Base-by-base conservation (phyloP, 2,113 vertebrate species). In the Furnarius figulus region DNA sequence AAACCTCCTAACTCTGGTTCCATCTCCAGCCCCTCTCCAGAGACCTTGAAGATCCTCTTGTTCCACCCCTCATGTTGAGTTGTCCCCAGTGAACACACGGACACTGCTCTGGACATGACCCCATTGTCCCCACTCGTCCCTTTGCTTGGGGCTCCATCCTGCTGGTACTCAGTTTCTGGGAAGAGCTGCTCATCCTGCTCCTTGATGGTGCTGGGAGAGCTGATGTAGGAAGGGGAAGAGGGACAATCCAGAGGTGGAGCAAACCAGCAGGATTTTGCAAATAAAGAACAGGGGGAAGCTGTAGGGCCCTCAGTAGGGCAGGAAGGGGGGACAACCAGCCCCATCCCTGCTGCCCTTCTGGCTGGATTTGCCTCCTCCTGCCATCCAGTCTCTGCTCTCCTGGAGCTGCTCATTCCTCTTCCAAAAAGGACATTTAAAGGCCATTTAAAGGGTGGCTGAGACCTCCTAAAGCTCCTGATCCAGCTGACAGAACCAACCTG, bases 341-440 rank as follows among this genome's bases (percentile, higher is more conserved):
- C 30, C 4, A 0, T 40, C 68, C 44, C 73, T 30, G 47, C 74
- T 0, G 1, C 79, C 67, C 79, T 89, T 75, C 37, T 6, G 3
- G 33, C 46, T 30, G 76, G 1, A 1, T 42, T 68, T 37, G 71
- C 59, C n/a, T 56, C 33, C 72, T 37, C 0, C 66, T 12, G 25
- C 40, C 5, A 0, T 8, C 50, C 12, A 9, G 52, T 46, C 84
- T 76, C 63, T 27, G 70, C 58, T 47, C 33, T 56, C 0, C 0
- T 0, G 0, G 42, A 76, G 37, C 79, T 52, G 22, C 27, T 67
- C 2, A 1, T 68, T 53, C 79, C 79, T 68, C 42, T 81, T 80
- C 88, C 63, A 35, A 14, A 93, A 88, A 95, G 91, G 80, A 62
- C 61, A 61, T 49, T 39, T 49, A 91, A 85, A 89, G 86, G 39